A percentile compares a stretch with the other conserved stretches of the same genome.
phyloP scores from a whole-genome alignment of 2,113 vertebrate genomes.

The Oreocharis arfaki region DNA sequence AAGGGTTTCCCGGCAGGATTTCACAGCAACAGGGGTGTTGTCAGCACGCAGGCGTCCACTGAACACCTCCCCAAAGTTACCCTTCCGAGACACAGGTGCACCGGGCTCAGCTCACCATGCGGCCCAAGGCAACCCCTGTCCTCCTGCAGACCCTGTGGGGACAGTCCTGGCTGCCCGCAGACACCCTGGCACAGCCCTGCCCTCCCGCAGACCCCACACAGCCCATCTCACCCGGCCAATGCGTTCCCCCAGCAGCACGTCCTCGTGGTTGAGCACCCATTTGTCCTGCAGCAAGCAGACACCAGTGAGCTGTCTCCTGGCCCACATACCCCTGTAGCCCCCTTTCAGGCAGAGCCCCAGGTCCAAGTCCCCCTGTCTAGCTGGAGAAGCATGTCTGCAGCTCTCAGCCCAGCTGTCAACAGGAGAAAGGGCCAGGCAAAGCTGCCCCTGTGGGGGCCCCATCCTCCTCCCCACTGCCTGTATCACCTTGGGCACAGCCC shows the following conservation, averaged over 20 bases:
- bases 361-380: neutral
- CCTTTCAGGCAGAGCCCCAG: too few species aligned
- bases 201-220: neutral
- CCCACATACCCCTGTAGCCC: neutral
- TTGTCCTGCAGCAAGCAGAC: constrained; percentile 80
- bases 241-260: constrained; percentile 86
- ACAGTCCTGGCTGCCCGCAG: neutral
- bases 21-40: constrained; percentile 88
- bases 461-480: neutral
- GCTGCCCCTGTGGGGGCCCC: fast-evolving
- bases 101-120: fast-evolving
- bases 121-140: neutral
- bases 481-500: constrained; percentile 81
- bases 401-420: neutral
- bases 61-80: constrained; percentile 97
- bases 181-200: neutral
- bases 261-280: constrained; percentile 93
- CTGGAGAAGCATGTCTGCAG: neutral
- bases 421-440: neutral
- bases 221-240: constrained; percentile 85
- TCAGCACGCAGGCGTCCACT: constrained; percentile 82
- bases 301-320: neutral
- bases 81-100: constrained; percentile 66
- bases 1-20: constrained; percentile 92
- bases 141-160: neutral